Evolutionary conservation across 2,888 invertebrate species (phyloP), one percentile per base, ranked within the genome.

Genomic region (Oscheius myriophilus): DNA sequence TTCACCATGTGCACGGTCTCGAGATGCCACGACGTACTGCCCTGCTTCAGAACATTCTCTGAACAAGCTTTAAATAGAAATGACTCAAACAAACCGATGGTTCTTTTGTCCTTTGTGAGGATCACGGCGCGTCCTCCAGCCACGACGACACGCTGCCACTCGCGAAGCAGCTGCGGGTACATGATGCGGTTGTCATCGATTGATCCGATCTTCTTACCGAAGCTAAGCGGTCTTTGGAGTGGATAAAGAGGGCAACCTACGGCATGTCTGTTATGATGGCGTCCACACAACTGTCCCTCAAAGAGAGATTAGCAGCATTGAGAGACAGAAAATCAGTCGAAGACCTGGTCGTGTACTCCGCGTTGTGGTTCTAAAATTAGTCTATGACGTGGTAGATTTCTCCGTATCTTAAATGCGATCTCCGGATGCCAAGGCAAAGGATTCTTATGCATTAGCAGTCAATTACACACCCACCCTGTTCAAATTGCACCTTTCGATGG

Each of bases 211-310:
- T 91, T 87, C 71, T 76, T 78, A 16, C 83, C 82, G 57, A 84
- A 83, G 43, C 76, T 76, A 42, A n/a, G n/a, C n/a, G n/a, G n/a
- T n/a, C n/a, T n/a, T n/a, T n/a, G n/a, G n/a, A n/a, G 0, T 14
- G 18, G 12, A 55, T 7, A n/a, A 7, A 25, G 41, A 7, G 1
- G 21, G 33, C 11, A 52, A 46, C 61, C 45, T 45, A 76, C 64
- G 83, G 84, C 71, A 91, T 81, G 81, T 91, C 91, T 9, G 90
- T 89, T 46, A 90, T 88, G 71, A 91, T 87, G 12, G 89, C 88
- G 83, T 91, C 90, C 1, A 90, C 87, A 54, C 85, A 87, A 2
- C 87, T 86, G 78, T 88, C 87, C 66, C 83, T 86, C 16, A 91
- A 80, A 9, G 91, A 90, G 64, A 91, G 83, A 26, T 84, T 78